These are phyloP conservation scores for Diabrotica balteata DNA, from an alignment of 2,888 invertebrate genomes.

Conservation along the genomic window DNA sequence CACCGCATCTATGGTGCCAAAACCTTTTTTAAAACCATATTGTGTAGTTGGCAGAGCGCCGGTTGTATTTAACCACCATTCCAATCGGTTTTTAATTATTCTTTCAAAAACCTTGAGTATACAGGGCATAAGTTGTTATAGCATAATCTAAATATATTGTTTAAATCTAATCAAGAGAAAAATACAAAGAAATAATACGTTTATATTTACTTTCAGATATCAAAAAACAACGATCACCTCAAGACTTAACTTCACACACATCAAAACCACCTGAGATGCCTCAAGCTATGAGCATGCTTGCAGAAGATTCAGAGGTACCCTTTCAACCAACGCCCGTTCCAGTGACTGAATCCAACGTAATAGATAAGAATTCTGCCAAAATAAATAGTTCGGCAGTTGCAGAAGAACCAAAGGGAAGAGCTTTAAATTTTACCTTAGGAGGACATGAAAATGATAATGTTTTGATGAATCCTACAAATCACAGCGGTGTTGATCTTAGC, in stretches of 20 bases:
- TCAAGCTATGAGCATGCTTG: constrained; percentile 51
- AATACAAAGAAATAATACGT: not conserved
- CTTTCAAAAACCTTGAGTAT: too few relatives aligned
- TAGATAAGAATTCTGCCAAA: not conserved
- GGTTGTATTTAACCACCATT: too few relatives aligned
- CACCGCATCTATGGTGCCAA: too few relatives aligned
- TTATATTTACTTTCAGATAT: constrained; percentile 17
- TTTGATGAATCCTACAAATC: constrained; percentile 40
- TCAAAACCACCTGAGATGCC: constrained; percentile 45
- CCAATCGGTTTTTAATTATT: too few relatives aligned
- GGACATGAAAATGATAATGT: constrained; percentile 50
- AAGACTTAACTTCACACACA: constrained; percentile 47
- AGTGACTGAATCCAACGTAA: constrained; percentile 14
- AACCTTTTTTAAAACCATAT: too few relatives aligned
- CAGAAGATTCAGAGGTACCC: constrained; percentile 47
- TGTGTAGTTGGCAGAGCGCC: too few relatives aligned
- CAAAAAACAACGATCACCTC: constrained; percentile 23
- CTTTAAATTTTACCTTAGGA: constrained; percentile 54
- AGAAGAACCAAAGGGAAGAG: constrained; percentile 53
- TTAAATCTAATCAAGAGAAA: too few relatives aligned
- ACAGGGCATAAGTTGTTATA: too few relatives aligned
- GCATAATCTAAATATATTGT: too few relatives aligned
- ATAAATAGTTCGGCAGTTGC: constrained; percentile 16
- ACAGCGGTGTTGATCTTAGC: constrained; percentile 67
- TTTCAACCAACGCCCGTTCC: constrained; percentile 43